These are phyloP conservation scores for Uropetala carovei DNA, from an alignment of 2,888 invertebrate genomes.

Conservation along the genomic window DNA sequence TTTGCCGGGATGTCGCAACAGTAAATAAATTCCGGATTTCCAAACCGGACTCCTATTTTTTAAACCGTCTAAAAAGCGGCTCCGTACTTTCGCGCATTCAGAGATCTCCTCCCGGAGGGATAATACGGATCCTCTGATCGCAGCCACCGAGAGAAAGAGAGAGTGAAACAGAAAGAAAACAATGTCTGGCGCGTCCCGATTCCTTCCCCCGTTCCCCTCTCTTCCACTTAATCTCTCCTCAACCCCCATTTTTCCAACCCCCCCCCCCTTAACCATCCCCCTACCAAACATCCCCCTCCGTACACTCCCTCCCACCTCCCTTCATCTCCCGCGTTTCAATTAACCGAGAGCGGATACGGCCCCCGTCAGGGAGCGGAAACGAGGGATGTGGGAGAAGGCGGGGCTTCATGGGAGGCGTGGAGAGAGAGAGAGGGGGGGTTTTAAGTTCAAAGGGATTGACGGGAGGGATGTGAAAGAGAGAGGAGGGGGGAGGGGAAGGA, in stretches of 20 bases:
- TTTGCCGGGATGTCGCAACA: too few species aligned
- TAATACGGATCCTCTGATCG: not conserved
- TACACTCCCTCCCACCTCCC: not conserved
- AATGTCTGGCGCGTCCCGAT: not conserved
- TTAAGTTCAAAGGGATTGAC: constrained; percentile 46
- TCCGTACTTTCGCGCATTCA: too few species aligned
- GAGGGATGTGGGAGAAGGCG: not conserved
- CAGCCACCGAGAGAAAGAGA: not conserved
- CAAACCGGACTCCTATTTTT: too few species aligned
- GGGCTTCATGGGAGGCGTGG: not conserved
- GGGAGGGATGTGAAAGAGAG: not conserved
- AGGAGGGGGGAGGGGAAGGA: not conserved
- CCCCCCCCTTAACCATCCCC: not conserved
- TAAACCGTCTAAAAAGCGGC: too few species aligned
- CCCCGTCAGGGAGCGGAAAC: not conserved
- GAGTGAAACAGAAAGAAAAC: not conserved
- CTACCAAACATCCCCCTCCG: not conserved
- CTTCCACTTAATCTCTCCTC: not conserved
- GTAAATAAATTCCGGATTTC: too few species aligned
- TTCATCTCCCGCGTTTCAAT: not conserved
- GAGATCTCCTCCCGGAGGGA: too few species aligned
- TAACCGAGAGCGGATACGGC: not conserved
- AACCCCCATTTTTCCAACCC: not conserved
- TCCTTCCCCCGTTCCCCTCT: not conserved
- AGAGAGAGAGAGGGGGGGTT: not conserved